Evolutionary conservation across 2,888 invertebrate genomes (phyloP), one percentile per base, ranked within the genome.

Genomic region (Bruchidius siliquastri): DNA sequence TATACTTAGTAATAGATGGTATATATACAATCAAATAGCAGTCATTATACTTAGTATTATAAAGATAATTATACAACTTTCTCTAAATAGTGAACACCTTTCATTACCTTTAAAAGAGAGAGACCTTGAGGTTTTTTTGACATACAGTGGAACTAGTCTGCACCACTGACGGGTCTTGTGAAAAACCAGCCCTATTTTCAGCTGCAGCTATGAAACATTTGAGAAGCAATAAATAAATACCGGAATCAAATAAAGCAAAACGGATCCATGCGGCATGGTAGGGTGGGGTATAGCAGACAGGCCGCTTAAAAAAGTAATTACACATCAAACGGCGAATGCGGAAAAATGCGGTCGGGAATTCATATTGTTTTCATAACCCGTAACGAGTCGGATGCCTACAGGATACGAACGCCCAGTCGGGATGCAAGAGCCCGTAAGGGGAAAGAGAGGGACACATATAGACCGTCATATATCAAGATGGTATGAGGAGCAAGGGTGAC

Each of bases 281-380:
- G 8, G 49, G 49, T 49, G 13, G 49, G 49, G 49, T 8, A 26
- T 26, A 26, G 49, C 49, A 49, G 68, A 21, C 22, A 68, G 74
- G 72, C 75, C 81, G 81, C 78, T 82, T 80, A 83, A 86, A 85
- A 85, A 85, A 84, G 86, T 86, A 86, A 86, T 86, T 86, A 86
- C 86, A 86, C 85, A 85, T 86, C 86, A 86, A 86, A 86, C 86
- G 84, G 81, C 81, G 83, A 71, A 67, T 21, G 21, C 79, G 82
- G 84, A 86, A 86, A 86, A 86, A 86, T 86, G 85, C 84, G 86
- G 84, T 85, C 79, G 77, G 86, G 86, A 86, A 86, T 86, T 86
- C 86, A 86, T 86, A 86, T 86, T 86, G 86, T 86, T 86, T 86
- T 86, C 86, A 86, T 85, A 85, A 84, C 85, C 21, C 22, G 68